Evolutionary conservation across 2,888 invertebrate species (phyloP).

Genomic region (Oxytorus armatus): DNA sequence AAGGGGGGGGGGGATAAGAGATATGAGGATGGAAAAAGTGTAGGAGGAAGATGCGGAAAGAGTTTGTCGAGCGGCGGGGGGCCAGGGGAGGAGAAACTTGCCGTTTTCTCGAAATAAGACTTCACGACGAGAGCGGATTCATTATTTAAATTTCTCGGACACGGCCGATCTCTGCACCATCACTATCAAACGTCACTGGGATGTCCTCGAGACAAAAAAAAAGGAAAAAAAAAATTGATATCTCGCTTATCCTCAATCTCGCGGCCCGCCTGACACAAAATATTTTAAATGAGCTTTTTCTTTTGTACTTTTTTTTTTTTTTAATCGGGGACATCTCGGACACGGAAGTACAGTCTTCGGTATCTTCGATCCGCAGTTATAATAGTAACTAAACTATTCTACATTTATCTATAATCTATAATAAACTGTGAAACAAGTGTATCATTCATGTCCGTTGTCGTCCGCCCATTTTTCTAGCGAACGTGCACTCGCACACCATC

Average conservation of each 20-base stretch:
- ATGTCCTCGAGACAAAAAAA: constrained; percentile 72
- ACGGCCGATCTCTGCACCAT: constrained; percentile 75
- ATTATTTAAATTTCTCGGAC: constrained; percentile 75
- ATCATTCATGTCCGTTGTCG: constrained; percentile 70
- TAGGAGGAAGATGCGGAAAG: constrained; percentile 29
- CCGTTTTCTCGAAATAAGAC: constrained; percentile 77
- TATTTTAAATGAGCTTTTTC: constrained; percentile 61
- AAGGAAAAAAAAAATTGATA: constrained; percentile 24
- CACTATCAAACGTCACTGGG: constrained; percentile 73
- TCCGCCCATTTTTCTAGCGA: constrained; percentile 64
- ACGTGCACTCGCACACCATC: constrained; percentile 57
- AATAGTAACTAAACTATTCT: constrained; percentile 84
- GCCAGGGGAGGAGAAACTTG: constrained; percentile 60
- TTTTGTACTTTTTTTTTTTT: constrained; percentile 54
- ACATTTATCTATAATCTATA: constrained; percentile 85
- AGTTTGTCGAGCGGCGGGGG: constrained; percentile 1
- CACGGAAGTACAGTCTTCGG: constrained; percentile 79
- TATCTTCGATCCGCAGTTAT: constrained; percentile 84
- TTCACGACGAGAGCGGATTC: constrained; percentile 78
- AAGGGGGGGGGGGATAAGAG: constrained; percentile 69
- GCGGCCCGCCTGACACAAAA: constrained; percentile 46
- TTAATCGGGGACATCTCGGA: constrained; percentile 76
- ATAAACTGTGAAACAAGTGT: constrained; percentile 85
- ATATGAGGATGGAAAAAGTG: constrained; percentile 28
- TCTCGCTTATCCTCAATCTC: constrained; percentile 54